Conservation (phyloP, 2,888 invertebrate genomes). For the Volucella inflata region DNA sequence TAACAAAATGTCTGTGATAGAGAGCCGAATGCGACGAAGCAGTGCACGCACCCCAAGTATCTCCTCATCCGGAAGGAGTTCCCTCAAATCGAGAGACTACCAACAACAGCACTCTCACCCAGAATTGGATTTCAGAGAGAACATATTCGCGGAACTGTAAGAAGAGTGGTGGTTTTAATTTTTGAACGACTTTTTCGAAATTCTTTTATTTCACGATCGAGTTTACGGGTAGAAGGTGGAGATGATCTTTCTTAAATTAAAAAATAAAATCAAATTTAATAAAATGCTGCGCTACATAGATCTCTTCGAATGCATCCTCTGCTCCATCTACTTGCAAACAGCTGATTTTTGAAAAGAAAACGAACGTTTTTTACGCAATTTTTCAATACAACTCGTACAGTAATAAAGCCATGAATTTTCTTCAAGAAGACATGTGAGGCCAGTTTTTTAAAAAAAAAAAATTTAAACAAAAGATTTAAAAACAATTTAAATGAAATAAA, state of each 20-base stretch:
- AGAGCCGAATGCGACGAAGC: conserved; percentile 81
- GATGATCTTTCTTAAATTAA: neutral
- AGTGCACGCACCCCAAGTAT: conserved; percentile 81
- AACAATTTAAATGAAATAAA: conserved; percentile 28
- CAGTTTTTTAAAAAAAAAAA: conserved; percentile 23
- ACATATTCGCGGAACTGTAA: conserved; percentile 83
- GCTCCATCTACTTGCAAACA: conserved; percentile 10
- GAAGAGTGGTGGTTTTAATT: conserved; percentile 71
- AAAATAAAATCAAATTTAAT: neutral
- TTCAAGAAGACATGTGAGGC: conserved; percentile 6
- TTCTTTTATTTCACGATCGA: conserved; percentile 34
- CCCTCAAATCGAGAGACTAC: conserved; percentile 82
- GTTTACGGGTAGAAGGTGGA: conserved; percentile 15
- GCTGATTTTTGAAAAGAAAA: conserved; percentile 53
- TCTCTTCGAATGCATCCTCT: conserved; percentile 1
- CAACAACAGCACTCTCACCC: conserved; percentile 81
- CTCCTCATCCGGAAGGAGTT: conserved; percentile 81
- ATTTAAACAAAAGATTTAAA: neutral
- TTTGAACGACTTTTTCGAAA: conserved; percentile 44
- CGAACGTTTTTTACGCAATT: conserved; percentile 1
- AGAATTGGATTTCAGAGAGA: conserved; percentile 83
- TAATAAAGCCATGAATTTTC: conserved; percentile 22
- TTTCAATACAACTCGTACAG: conserved; percentile 3
- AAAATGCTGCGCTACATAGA: too few relatives aligned
- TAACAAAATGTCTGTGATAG: conserved; percentile 83